A percentile compares a stretch with the other conserved stretches of the same genome.
Evolutionary conservation across 2,113 vertebrate species (phyloP).

Genomic region (Heterotis niloticus): DNA sequence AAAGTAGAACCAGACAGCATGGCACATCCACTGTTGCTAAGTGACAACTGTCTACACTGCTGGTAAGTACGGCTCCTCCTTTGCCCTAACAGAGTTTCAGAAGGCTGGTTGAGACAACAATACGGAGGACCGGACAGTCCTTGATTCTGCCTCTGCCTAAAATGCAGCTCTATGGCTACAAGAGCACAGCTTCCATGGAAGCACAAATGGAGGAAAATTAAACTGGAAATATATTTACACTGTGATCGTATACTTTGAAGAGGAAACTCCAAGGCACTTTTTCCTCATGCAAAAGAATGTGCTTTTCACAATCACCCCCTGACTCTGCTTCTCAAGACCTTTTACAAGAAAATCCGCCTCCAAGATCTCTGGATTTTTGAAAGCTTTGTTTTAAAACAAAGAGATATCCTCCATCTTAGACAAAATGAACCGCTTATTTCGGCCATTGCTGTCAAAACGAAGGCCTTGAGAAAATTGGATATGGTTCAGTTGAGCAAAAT

Average conservation of each 20-base stretch:
- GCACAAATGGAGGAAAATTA: too few species aligned
- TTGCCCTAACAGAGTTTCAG: conserved; percentile 24
- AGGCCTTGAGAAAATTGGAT: conserved; percentile 94
- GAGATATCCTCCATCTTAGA: conserved; percentile 85
- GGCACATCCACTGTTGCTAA: neutral
- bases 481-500: conserved; percentile 91
- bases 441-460: conserved; percentile 97
- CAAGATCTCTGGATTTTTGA: conserved; percentile 84
- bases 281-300: too few species aligned
- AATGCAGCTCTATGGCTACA: neutral
- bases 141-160: conserved; percentile 4
- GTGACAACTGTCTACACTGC: conserved; percentile 28
- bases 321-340: conserved; percentile 57
- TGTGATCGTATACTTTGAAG: too few species aligned
- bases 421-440: conserved; percentile 99
- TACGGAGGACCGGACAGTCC: conserved; percentile 28
- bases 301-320: conserved; percentile 34
- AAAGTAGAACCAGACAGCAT: neutral
- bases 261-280: too few species aligned
- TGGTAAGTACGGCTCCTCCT: conserved; percentile 26
- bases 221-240: too few species aligned
- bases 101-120: conserved; percentile 21
- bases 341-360: conserved; percentile 66
- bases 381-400: conserved; percentile 74
- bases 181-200: too few species aligned